Evolutionary conservation across 2,797 vertebrate genomes (phyloP).

Genomic region (Australoheros facetus): DNA sequence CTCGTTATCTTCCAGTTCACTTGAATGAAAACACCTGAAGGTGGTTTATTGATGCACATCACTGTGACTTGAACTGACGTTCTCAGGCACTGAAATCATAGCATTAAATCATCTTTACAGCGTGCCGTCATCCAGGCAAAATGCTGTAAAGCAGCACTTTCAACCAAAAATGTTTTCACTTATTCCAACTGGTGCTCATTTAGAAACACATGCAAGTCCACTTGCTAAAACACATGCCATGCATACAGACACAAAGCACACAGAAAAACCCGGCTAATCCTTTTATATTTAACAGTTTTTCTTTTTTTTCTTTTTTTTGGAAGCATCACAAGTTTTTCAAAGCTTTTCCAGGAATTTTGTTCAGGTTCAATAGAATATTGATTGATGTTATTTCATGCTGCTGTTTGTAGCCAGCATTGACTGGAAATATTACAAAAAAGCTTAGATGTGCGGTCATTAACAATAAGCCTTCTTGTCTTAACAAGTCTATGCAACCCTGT

Average conservation of each 20-base stretch:
- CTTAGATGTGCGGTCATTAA: constrained; percentile 28
- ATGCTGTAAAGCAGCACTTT: constrained; percentile 19
- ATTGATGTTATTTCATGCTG: constrained; percentile 12
- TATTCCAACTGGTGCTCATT: constrained; percentile 25
- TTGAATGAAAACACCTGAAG: constrained; percentile 25
- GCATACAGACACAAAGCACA: neutral
- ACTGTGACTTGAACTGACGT: neutral
- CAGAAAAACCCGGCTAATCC: constrained; percentile 30
- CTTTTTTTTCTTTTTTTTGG: constrained; percentile 5
- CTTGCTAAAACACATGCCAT: constrained; percentile 22
- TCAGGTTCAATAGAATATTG: constrained; percentile 13
- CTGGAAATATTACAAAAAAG: constrained; percentile 16
- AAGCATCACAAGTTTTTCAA: constrained; percentile 16
- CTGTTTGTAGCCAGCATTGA: constrained; percentile 15
- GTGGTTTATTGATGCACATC: constrained; percentile 20
- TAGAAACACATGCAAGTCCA: constrained; percentile 14
- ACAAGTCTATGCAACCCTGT: constrained; percentile 13
- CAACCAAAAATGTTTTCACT: constrained; percentile 42
- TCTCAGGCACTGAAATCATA: constrained; percentile 9
- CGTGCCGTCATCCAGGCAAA: constrained; percentile 36
- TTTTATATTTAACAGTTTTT: constrained; percentile 26
- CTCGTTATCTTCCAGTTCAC: constrained; percentile 1
- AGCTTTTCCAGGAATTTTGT: constrained; percentile 11
- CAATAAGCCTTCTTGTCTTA: constrained; percentile 27
- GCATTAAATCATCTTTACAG: constrained; percentile 36